Evolutionary conservation across 2,797 vertebrate species (phyloP), one percentile per base, ranked within the genome.

Genomic region (Balearica regulorum): DNA sequence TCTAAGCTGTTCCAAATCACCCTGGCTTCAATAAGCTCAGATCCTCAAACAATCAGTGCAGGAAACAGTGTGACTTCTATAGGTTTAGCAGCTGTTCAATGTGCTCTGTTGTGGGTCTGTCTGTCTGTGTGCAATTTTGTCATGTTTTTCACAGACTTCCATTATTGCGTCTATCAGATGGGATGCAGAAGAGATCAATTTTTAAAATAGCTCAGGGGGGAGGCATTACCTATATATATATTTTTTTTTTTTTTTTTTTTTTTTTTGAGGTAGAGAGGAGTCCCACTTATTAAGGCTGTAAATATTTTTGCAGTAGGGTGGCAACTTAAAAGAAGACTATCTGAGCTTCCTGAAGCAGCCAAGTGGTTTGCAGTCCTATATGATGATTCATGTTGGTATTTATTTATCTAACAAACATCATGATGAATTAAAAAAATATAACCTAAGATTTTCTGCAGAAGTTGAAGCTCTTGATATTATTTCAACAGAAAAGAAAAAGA

Each of bases 1-100:
- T 91, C 82, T 82, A 81, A 94, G 49, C 87, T 78, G 86, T 84
- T 96, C 78, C 94, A 95, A 94, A 95, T 95, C 75, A 83, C 87
- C 43, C 39, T 83, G 60, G 61, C 51, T 96, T 95, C 89, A 94
- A 39, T 83, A 89, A 92, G n/a, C 66, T 93, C 69, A 83, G 54
- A 49, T 66, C 70, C 53, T 77, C 61, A 46, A 96, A 87, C 75
- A 71, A 54, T 72, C 88, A 75, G 43, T 41, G 29, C 58, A 58
- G 78, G 83, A 93, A 93, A 93, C 53, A 66, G 58, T 53, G 48
- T 78, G 79, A 89, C 61, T 93, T 95, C 91, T 93, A 69, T 83
- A 82, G 89, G 64, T 95, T 95, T 93, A 94, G 83, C 87, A 95
- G 72, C 71, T 96, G 91, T 85, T 95, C 83, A 94, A 0, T 2